Base-by-base conservation (phyloP, 1,140 invertebrate species). In the Triops longicaudatus region DNA sequence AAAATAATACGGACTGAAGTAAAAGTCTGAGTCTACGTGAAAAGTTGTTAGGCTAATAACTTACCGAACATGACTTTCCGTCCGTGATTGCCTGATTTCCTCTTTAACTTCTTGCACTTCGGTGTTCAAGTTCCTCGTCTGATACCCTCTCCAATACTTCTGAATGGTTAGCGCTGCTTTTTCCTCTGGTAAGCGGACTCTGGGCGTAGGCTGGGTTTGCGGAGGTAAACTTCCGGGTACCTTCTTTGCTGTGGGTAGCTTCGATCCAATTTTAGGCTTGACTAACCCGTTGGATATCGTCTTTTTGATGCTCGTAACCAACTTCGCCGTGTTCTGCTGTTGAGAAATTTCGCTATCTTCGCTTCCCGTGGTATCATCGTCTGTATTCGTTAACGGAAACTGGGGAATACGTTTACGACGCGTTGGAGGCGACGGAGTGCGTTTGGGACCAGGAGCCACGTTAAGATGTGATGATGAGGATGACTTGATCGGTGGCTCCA, bases 11-110 rank as follows among this genome's bases (percentile, higher is more conserved):
- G 31, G 7, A 7, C 2, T 37, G 31, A 7, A 37, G 31, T 37
- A 37, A 79, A 43, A 26, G 14, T 74, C n/a, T 1, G 14, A 76
- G 27, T 76, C 37, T 78, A 79, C 12, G 43, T 74, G 26, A 14
- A 22, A 26, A 26, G 17, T n/a, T 17, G 73, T 26, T 26, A 11
- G 10, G 17, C 43, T 75, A 78, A 10, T n/a, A 12, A 85, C 88
- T 89, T 85, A 93, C 92, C 94, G 88, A 80, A 96, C 94, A 82
- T 95, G 93, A 81, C 95, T 91, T 81, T 94, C 90, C 10, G 92
- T 91, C 80, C 93, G 86, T 76, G 90, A 88, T 77, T 90, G 90
- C 80, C 95, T 90, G 7, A 96, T 89, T 31, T 92, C 91, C 80
- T 93, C 89, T 74, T 92, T 87, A 82, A 91, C 85, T 83, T 91